A percentile compares a stretch with the other conserved stretches of the same genome.
Conservation (phyloP, 2,113 vertebrate genomes). For the Panurus biarmicus region DNA sequence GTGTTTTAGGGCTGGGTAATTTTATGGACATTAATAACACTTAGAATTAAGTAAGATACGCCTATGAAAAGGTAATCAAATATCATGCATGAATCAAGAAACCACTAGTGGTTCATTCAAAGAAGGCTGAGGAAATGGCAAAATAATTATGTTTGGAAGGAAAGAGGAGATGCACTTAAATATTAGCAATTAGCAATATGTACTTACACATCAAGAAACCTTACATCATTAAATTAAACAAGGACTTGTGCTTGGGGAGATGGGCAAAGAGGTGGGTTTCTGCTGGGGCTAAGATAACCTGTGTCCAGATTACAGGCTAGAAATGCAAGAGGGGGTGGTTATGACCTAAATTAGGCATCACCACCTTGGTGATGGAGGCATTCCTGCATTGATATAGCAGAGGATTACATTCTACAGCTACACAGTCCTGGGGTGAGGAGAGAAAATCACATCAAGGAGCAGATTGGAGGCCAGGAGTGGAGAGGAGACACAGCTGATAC, state of each 20-base stretch:
- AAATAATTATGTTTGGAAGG: background rate
- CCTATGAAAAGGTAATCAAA: constrained; percentile 33
- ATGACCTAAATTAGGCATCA: background rate
- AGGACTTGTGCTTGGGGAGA: background rate
- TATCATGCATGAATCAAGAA: constrained; percentile 4
- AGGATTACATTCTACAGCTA: background rate
- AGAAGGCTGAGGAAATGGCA: background rate
- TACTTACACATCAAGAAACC: background rate
- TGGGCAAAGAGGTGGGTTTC: background rate
- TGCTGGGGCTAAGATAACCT: background rate
- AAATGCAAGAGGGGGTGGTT: background rate
- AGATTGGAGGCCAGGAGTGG: background rate
- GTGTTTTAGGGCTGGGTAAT: background rate
- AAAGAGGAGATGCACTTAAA: background rate
- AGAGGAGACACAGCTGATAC: background rate
- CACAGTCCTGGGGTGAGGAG: background rate
- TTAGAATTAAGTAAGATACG: background rate
- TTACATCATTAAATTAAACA: background rate
- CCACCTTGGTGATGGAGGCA: background rate
- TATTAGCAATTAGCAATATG: background rate
- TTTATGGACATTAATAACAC: constrained; percentile 29
- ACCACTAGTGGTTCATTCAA: background rate
- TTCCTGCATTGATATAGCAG: background rate
- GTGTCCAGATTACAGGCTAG: background rate
- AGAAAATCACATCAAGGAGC: background rate